These are phyloP conservation scores for Protobothrops flavoviridis DNA, from an alignment of 2,113 vertebrate species.

Conservation along the genomic window DNA sequence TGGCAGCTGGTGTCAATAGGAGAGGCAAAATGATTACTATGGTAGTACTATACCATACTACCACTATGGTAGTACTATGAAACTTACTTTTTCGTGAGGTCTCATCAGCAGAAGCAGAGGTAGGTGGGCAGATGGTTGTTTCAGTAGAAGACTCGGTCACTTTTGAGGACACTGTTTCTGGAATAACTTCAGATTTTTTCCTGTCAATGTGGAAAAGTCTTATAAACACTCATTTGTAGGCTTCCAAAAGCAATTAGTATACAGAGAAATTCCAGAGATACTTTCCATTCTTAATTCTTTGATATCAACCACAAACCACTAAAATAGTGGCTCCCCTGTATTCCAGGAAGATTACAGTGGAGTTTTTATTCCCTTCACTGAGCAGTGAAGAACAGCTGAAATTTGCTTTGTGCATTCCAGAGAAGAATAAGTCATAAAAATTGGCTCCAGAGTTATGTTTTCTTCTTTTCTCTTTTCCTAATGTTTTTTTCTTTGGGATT, in stretches of 20 bases:
- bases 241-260: background rate
- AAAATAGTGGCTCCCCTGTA: background rate
- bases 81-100: constrained; percentile 59
- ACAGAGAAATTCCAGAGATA: background rate
- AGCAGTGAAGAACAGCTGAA: background rate
- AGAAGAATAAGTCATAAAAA: background rate
- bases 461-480: background rate
- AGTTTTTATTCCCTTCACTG: background rate
- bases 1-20: background rate
- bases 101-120: constrained; percentile 31
- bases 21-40: background rate
- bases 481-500: background rate
- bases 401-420: background rate
- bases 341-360: background rate
- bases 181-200: constrained; percentile 13
- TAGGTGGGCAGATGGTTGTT: background rate
- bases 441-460: background rate
- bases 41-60: background rate
- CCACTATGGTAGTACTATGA: background rate
- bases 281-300: background rate
- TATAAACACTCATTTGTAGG: background rate
- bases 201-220: constrained; percentile 23
- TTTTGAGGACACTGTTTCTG: constrained; percentile 34
- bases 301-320: background rate
- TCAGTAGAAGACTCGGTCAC: constrained; percentile 31